Evolutionary conservation across 2,797 vertebrate genomes (phyloP), one percentile per base, ranked within the genome.

Genomic region (Bovichtus variegatus): DNA sequence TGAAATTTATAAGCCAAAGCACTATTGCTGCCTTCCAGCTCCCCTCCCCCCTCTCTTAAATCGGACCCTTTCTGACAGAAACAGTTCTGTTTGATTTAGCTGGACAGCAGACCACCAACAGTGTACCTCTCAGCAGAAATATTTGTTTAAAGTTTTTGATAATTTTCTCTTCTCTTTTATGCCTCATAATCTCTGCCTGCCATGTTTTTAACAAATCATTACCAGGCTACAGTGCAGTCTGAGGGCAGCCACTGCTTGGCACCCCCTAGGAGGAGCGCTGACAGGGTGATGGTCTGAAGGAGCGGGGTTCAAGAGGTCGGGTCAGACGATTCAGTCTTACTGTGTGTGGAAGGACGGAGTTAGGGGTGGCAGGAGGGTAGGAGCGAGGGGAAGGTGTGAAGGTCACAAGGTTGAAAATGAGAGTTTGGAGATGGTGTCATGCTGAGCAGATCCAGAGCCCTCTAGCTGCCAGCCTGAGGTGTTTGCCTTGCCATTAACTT

Each of bases 131-230:
- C 85, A 81, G 89, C 84, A 88, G 84, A 90, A 93, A 91, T 80
- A 87, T 94, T 94, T 89, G 80, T 94, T 92, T 92, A 88, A 94
- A 83, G 65, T 82, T 91, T 90, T 84, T 90, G 71, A 84, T 81
- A 23, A 83, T 87, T 90, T n/a, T 89, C 71, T 75, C 76, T 65
- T 81, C 74, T 73, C 70, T 87, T 86, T 88, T 82, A 76, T 87
- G 78, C 83, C 50, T 60, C 71, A 65, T 88, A 82, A 71, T 87
- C 75, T 80, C 12, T 80, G 38, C 19, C 49, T 25, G 51, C 87
- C 94, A 90, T 93, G 85, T 93, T 92, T 92, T 89, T 92, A 94
- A 92, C 92, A 93, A 94, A 95, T 93, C 91, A 90, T 88, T 87
- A 87, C 83, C 92, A 92, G 91, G 81, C 82, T 87, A 54, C 73